A percentile compares a stretch with the other conserved stretches of the same genome.
These are phyloP conservation scores for Bubo bubo DNA, from an alignment of 2,113 vertebrate genomes.

Conservation along the genomic window DNA sequence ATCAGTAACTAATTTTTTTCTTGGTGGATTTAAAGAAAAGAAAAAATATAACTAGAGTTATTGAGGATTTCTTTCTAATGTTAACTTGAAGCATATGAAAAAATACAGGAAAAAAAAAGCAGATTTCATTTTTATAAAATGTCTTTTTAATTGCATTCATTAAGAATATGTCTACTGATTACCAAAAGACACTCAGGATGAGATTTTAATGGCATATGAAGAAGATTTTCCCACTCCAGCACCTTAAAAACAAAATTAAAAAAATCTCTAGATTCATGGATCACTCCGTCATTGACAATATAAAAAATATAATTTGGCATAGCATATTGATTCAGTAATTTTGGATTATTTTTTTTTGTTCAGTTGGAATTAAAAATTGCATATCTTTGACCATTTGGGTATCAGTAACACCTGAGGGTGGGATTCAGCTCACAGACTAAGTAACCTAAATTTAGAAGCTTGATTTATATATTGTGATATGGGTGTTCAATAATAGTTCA, in stretches of 20 bases:
- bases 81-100: not conserved
- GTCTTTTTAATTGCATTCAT: not conserved
- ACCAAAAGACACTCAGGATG: not conserved
- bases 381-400: not conserved
- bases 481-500: not conserved
- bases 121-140: not conserved
- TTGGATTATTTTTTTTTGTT: not conserved
- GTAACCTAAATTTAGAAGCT: not conserved
- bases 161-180: not conserved
- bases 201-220: not conserved
- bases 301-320: not conserved
- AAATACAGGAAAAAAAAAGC: accelerated
- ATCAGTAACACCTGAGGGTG: not conserved
- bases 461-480: not conserved
- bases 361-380: not conserved
- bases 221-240: not conserved
- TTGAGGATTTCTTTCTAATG: not conserved
- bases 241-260: not conserved
- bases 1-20: not conserved
- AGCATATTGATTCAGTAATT: not conserved
- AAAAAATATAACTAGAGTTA: not conserved
- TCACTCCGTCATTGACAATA: not conserved
- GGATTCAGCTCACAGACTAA: not conserved
- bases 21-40: not conserved
- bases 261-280: not conserved